Conservation (phyloP, 2,888 invertebrate genomes). For the Synanthedon myopaeformis region DNA sequence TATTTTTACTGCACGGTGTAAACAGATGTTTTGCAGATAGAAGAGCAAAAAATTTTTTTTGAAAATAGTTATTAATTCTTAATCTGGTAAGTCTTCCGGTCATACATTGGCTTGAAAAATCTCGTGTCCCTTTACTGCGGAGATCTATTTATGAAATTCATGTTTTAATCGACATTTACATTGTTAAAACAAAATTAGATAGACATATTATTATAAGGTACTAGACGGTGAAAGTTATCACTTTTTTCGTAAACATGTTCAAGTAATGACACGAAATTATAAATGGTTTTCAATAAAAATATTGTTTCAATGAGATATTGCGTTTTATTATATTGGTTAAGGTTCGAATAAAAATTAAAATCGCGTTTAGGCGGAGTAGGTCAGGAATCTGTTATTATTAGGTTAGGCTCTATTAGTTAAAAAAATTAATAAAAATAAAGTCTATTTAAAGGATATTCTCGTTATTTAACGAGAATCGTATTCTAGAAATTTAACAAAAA, state of each 20-base stretch:
- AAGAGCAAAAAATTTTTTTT: too few species aligned
- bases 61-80: constrained; percentile 5
- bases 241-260: constrained; percentile 50
- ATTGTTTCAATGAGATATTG: constrained; percentile 28
- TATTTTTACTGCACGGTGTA: not conserved
- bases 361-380: too few species aligned
- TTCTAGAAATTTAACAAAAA: too few species aligned
- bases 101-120: constrained; percentile 34
- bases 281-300: constrained; percentile 59
- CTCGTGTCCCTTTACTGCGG: constrained; percentile 20
- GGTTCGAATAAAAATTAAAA: too few species aligned
- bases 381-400: too few species aligned
- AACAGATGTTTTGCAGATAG: not conserved
- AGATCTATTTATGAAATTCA: constrained; percentile 6
- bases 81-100: constrained; percentile 50
- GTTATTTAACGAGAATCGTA: too few species aligned
- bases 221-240: constrained; percentile 40
- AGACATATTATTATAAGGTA: constrained; percentile 4
- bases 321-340: not conserved
- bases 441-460: too few species aligned
- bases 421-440: too few species aligned
- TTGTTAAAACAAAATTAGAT: not conserved
- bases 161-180: not conserved
- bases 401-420: too few species aligned
- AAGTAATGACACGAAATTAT: constrained; percentile 50